Evolutionary conservation across 2,797 vertebrate species (phyloP).

Genomic region (Steatocranus sp.): DNA sequence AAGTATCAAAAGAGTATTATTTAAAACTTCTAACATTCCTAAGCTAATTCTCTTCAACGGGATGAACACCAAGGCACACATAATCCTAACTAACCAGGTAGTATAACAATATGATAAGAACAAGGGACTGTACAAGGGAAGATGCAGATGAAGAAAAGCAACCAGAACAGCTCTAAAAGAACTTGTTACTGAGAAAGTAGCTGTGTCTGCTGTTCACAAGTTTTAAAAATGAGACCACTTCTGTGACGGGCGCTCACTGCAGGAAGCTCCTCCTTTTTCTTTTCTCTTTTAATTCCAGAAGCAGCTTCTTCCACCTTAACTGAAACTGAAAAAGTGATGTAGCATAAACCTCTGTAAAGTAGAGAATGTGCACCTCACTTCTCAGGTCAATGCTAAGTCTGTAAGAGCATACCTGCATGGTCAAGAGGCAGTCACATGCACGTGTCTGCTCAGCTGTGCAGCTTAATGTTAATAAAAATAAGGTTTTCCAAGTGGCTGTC

Average conservation of each 20-base stretch:
- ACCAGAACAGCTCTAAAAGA: not conserved
- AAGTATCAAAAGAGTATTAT: not conserved
- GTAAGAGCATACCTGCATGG: not conserved
- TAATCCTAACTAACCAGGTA: not conserved
- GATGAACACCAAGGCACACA: not conserved
- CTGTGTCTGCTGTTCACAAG: not conserved
- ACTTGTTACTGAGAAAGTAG: not conserved
- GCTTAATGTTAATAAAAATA: not conserved
- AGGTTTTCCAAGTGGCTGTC: not conserved
- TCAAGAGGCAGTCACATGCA: not conserved
- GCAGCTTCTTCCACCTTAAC: not conserved
- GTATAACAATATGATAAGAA: not conserved
- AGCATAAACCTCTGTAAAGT: not conserved
- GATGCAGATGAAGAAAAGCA: not conserved
- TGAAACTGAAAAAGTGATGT: not conserved
- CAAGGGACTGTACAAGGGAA: not conserved
- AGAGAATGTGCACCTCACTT: not conserved
- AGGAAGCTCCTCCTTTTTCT: not conserved
- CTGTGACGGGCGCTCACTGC: not conserved
- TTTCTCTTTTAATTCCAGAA: not conserved
- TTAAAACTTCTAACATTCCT: not conserved
- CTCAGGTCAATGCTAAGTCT: not conserved
- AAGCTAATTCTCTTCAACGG: not conserved
- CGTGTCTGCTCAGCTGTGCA: not conserved
- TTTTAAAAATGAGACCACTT: not conserved